Conservation (phyloP, 1,140 invertebrate species). For the Diachasma alloeum region DNA sequence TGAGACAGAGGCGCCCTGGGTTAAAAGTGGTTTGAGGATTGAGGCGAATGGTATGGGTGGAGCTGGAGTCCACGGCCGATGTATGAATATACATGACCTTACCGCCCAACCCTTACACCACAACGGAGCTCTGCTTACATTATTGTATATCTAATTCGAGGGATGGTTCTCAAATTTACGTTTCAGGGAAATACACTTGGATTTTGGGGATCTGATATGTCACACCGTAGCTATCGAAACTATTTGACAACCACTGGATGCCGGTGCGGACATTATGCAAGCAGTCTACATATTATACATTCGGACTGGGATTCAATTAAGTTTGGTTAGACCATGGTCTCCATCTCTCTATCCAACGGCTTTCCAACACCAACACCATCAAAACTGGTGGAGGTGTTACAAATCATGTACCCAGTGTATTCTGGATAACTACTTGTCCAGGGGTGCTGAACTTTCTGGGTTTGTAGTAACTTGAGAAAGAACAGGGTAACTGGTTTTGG, state of each 20-base stretch:
- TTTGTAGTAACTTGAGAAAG: background rate
- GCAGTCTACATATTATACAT: slow-evolving; percentile 68
- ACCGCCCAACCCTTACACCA: slow-evolving; percentile 63
- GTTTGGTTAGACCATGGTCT: slow-evolving; percentile 48
- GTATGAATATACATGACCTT: slow-evolving; percentile 67
- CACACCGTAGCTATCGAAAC: slow-evolving; percentile 28
- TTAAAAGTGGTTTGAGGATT: slow-evolving; percentile 8
- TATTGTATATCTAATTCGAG: slow-evolving; percentile 67
- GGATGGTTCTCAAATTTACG: slow-evolving; percentile 59
- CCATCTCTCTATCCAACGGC: background rate
- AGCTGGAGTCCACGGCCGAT: slow-evolving; percentile 46
- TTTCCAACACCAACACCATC: slow-evolving; percentile 4
- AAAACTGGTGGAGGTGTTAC: background rate
- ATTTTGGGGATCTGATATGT: slow-evolving; percentile 7
- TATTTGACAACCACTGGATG: slow-evolving; percentile 50
- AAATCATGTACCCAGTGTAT: background rate
- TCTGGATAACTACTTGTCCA: background rate
- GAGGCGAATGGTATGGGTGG: slow-evolving; percentile 15
- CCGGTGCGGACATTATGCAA: slow-evolving; percentile 62
- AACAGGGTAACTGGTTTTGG: background rate
- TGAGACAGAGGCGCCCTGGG: slow-evolving; percentile 17
- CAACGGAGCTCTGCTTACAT: slow-evolving; percentile 66
- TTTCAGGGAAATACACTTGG: background rate
- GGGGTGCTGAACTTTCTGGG: background rate
- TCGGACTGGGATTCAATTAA: slow-evolving; percentile 67